Evolutionary conservation across 2,797 vertebrate genomes (phyloP).

Genomic region (Leuciscus waleckii): DNA sequence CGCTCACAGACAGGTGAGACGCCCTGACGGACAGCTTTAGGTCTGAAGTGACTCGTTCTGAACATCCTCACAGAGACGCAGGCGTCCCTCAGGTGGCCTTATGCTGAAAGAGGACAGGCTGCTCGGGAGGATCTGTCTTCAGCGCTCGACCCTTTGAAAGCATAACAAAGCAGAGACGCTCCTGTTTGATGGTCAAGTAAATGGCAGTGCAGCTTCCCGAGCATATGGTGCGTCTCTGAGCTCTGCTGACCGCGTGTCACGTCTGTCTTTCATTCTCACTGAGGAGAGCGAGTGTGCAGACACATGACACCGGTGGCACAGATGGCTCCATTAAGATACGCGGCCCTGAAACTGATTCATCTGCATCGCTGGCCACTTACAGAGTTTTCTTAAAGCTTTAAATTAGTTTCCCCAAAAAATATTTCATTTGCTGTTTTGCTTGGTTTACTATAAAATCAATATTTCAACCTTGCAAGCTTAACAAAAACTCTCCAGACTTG

Average conservation of each 20-base stretch:
- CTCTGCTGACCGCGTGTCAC: conserved; percentile 64
- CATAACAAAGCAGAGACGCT: conserved; percentile 75
- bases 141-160: conserved; percentile 72
- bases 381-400: background rate
- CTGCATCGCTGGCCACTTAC: background rate
- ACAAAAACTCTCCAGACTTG: background rate
- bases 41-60: background rate
- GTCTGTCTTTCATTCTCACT: conserved; percentile 52
- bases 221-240: conserved; percentile 71
- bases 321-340: conserved; percentile 48
- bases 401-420: background rate
- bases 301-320: conserved; percentile 33
- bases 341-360: conserved; percentile 14
- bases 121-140: conserved; percentile 25
- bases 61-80: background rate
- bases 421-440: background rate
- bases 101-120: conserved; percentile 42
- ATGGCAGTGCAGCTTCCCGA: conserved; percentile 65
- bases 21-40: background rate
- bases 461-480: background rate
- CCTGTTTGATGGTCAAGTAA: conserved; percentile 75
- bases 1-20: conserved; percentile 91
- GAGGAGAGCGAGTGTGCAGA: conserved; percentile 23
- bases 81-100: conserved; percentile 45
- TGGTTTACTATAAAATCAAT: background rate